Base-by-base conservation (phyloP, 1,140 invertebrate species). In the Cydia amplana region DNA sequence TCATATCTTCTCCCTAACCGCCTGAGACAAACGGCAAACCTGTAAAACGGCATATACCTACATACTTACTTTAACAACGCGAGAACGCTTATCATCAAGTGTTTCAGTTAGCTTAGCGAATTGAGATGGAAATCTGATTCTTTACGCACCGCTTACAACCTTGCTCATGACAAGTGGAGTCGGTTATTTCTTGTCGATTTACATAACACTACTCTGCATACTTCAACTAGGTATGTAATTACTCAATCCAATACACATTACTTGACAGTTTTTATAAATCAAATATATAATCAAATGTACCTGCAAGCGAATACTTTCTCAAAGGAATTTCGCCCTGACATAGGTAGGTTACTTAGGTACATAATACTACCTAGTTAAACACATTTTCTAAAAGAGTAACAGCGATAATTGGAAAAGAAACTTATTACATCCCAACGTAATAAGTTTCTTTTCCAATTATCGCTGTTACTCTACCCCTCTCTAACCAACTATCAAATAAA, bases 51-150 rank as follows among this genome's bases (percentile, higher is more conserved):
- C 10, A 46, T 46, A 43, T 46, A 40, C 36, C 0, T 43, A 12
- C 28, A 2, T 28, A 28, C 28, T 4, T 28, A 1, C 2, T 43
- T 43, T n/a, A 51, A n/a, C 49, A n/a, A 20, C 7, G 2, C 55
- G 55, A 2, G n/a, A 63, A 72, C 43, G 65, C 28, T 32, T 65
- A 20, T 25, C 43, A 46, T 18, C 23, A 63, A 75, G 25, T 40
- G 64, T 40, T 36, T 43, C 65, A 70, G 65, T 70, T 18, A 40
- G 65, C 32, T 70, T 40, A 36, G 64, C 75, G 55, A 74, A 64
- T 77, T 77, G 74, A 76, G 78, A 75, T 77, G 55, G 81, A 79
- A 77, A 82, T 76, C 74, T 76, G 81, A 82, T 80, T 79, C 77
- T 80, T 80, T 78, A 78, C 76, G 79, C 79, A 46, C 78, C 72